Percentiles rank a stretch among this genome's conserved stretches.
phyloP scores from a whole-genome alignment of 2,113 vertebrate species.

The Elgaria multicarinata region DNA sequence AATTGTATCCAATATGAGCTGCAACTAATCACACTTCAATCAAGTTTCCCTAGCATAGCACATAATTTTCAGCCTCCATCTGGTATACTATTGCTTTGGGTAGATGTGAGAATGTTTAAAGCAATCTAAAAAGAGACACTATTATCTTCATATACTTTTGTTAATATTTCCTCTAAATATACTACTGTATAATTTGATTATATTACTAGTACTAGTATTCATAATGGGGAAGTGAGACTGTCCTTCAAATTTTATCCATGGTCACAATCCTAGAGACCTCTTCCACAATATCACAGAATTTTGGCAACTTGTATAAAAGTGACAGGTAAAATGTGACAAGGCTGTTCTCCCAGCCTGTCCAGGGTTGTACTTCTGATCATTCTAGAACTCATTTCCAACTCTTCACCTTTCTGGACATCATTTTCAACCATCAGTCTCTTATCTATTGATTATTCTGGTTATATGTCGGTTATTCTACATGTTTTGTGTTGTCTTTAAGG shows the following conservation, averaged over 20 bases:
- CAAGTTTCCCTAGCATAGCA: neutral
- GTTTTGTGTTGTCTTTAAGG: neutral
- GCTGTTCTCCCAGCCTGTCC: too few relatives aligned
- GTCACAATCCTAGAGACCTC: neutral
- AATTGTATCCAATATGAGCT: neutral
- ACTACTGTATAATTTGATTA: neutral
- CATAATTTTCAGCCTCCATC: conserved; percentile 37
- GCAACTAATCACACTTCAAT: neutral
- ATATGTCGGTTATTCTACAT: too few relatives aligned
- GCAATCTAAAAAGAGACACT: neutral
- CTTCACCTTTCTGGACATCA: too few relatives aligned
- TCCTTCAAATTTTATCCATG: neutral
- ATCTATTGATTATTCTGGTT: too few relatives aligned
- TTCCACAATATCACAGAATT: neutral
- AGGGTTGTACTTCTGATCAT: too few relatives aligned
- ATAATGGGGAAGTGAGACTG: neutral
- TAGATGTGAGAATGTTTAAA: conserved; percentile 13
- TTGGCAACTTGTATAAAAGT: neutral
- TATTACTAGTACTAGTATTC: neutral
- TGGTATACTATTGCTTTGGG: neutral
- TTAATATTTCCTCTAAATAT: conserved; percentile 2
- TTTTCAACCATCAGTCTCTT: too few relatives aligned
- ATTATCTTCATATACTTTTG: neutral
- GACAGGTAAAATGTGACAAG: neutral
- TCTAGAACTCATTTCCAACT: too few relatives aligned